A percentile compares a stretch with the other conserved stretches of the same genome.
These are phyloP conservation scores for Helleia helle DNA, from an alignment of 2,888 invertebrate genomes.

Conservation along the genomic window DNA sequence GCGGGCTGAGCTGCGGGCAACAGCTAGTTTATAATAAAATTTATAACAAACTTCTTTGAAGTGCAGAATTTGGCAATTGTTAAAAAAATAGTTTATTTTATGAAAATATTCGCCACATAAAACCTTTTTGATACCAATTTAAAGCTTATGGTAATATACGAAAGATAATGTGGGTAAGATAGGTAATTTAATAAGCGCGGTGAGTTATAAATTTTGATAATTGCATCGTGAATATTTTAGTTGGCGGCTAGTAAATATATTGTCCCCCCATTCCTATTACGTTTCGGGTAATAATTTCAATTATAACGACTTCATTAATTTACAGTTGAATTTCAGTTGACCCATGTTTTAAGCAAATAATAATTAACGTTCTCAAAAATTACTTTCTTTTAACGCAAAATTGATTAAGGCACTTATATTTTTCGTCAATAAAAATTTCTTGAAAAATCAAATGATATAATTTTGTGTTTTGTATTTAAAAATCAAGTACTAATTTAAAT, in stretches of 20 bases:
- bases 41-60: too few species aligned
- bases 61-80: too few species aligned
- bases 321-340: conserved; percentile 16
- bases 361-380: background rate
- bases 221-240: conserved; percentile 37
- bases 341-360: conserved; percentile 4
- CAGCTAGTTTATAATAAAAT: too few species aligned
- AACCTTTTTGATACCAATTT: too few species aligned
- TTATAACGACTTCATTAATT: conserved; percentile 28
- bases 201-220: conserved; percentile 33
- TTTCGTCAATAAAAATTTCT: too few species aligned
- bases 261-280: conserved; percentile 23
- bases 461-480: too few species aligned
- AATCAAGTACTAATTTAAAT: too few species aligned
- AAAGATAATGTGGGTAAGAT: conserved; percentile 10
- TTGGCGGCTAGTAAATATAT: conserved; percentile 23
- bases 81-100: too few species aligned
- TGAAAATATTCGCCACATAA: too few species aligned
- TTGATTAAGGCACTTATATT: too few species aligned
- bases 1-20: too few species aligned
- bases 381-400: conserved; percentile 1
- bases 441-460: too few species aligned
- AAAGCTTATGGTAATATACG: background rate
- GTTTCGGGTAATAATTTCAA: conserved; percentile 30
- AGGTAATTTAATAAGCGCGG: conserved; percentile 26